phyloP scores from a whole-genome alignment of 2,797 vertebrate genomes.

The Acridotheres tristis region DNA sequence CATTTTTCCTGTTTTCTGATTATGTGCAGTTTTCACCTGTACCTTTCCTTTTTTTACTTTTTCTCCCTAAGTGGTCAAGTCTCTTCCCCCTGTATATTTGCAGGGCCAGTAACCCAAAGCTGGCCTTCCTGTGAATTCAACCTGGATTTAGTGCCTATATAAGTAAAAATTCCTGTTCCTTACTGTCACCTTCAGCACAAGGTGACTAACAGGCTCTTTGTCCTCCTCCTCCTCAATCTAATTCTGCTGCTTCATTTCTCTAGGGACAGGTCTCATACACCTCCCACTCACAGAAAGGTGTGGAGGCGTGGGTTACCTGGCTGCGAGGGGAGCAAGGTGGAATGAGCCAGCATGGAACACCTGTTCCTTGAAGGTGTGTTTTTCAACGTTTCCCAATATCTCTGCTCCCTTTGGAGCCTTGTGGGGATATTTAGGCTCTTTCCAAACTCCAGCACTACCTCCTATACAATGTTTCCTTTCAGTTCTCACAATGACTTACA shows the following conservation, averaged over 20 bases:
- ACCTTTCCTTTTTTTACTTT: neutral
- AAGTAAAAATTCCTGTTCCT: neutral
- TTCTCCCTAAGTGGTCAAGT: neutral
- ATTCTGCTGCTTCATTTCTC: neutral
- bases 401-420: neutral
- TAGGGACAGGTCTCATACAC: neutral
- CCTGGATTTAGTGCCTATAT: neutral
- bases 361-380: neutral
- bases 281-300: neutral
- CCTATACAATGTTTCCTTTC: neutral
- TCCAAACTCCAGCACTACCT: neutral
- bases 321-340: fast-evolving
- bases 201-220: neutral
- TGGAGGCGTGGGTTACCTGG: neutral
- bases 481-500: neutral
- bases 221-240: neutral
- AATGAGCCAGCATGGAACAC: neutral
- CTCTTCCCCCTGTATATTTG: neutral
- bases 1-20: neutral
- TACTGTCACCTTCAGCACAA: neutral
- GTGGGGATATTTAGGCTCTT: neutral
- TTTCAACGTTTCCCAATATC: neutral
- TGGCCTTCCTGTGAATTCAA: neutral
- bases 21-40: neutral
- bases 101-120: neutral